Evolutionary conservation across 1,140 invertebrate genomes (phyloP).

Genomic region (Drosophila asahinai): DNA sequence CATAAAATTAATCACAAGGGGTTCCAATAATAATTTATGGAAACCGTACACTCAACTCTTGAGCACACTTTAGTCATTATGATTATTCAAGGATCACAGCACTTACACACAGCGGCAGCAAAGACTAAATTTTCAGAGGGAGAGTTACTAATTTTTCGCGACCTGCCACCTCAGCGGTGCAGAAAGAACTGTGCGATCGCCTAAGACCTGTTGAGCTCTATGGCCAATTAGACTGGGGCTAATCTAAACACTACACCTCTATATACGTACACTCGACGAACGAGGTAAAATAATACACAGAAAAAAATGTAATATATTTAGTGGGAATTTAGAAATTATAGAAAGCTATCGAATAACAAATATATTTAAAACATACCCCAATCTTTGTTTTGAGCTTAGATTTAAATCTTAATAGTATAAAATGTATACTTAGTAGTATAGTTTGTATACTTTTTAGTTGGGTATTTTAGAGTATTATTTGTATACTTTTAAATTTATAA

Average conservation of each 20-base stretch:
- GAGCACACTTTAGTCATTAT: neutral
- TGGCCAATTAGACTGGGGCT: conserved; percentile 71
- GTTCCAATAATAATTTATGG: neutral
- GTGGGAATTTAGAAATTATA: neutral
- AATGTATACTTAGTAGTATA: no score
- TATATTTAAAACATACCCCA: no score
- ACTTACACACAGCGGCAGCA: conserved; percentile 37
- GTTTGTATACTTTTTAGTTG: no score
- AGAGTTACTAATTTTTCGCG: conserved; percentile 41
- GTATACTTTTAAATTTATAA: no score
- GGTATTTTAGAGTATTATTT: no score
- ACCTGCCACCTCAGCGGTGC: conserved; percentile 70
- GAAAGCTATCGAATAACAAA: neutral
- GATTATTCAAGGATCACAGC: conserved; percentile 16
- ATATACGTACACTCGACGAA: conserved; percentile 9
- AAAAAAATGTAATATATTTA: neutral
- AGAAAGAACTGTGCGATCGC: conserved; percentile 66
- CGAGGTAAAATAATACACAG: conserved; percentile 1
- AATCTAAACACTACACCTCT: conserved; percentile 64
- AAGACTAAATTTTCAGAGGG: neutral
- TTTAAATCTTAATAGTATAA: no score
- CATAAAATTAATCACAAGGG: neutral
- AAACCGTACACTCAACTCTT: neutral
- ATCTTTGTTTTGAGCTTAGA: no score
- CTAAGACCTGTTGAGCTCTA: conserved; percentile 54